Percentiles rank a stretch among this genome's conserved stretches.
These are phyloP conservation scores for Phenacoccus solenopsis DNA, from an alignment of 1,140 invertebrate species.

Conservation along the genomic window DNA sequence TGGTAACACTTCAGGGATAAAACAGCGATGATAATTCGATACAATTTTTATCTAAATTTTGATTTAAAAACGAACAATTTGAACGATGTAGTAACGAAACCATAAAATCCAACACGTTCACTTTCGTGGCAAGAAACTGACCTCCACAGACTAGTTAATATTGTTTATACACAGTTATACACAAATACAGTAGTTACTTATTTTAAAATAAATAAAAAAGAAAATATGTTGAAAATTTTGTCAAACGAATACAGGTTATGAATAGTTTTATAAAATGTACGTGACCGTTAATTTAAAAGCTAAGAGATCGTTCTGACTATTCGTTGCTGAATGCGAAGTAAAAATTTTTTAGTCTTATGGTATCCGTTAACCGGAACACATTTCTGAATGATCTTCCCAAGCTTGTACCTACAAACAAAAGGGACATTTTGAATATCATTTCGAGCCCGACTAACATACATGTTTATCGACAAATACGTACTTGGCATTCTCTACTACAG, in stretches of 20 bases:
- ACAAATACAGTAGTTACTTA: not conserved
- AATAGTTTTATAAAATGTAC: not conserved
- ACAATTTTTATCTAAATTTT: too few relatives aligned
- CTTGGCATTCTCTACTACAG: constrained; percentile 77
- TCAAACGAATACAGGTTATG: not conserved
- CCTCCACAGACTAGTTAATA: not conserved
- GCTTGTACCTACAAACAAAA: constrained; percentile 50
- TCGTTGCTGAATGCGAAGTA: constrained; percentile 8
- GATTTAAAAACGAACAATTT: not conserved
- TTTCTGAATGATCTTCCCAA: constrained; percentile 73
- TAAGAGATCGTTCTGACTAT: constrained; percentile 15
- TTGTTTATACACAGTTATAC: not conserved
- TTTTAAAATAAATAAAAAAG: not conserved
- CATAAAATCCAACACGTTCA: not conserved
- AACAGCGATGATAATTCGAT: too few relatives aligned
- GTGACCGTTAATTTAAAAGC: not conserved
- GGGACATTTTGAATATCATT: constrained; percentile 14
- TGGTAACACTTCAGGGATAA: too few relatives aligned
- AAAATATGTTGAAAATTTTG: not conserved
- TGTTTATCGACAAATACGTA: constrained; percentile 31
- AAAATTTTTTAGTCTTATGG: not conserved
- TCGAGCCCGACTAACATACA: too few relatives aligned
- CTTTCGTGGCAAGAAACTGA: not conserved
- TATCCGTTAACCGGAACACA: constrained; percentile 51
- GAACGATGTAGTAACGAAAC: not conserved